These are phyloP conservation scores for Lutjanus erythropterus DNA, from an alignment of 2,113 vertebrate species.

Conservation along the genomic window DNA sequence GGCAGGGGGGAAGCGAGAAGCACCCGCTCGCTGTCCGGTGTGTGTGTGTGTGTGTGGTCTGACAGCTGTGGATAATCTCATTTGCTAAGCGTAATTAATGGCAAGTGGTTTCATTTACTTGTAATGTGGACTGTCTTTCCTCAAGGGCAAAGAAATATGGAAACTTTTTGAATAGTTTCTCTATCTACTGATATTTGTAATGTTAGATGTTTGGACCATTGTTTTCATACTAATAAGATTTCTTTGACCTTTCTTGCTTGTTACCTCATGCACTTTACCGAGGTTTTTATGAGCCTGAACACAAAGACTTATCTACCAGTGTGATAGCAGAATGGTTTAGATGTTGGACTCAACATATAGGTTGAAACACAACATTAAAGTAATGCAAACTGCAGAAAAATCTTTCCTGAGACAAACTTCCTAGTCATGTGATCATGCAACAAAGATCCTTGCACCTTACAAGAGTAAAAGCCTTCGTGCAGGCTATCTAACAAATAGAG, in stretches of 20 bases:
- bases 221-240: not conserved
- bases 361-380: no score
- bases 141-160: slow-evolving; percentile 70
- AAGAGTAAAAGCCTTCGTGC: no score
- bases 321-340: no score
- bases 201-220: not conserved
- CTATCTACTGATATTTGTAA: not conserved
- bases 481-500: no score
- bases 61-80: slow-evolving; percentile 79
- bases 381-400: no score
- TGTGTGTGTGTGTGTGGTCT: slow-evolving; percentile 55
- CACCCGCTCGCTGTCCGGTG: slow-evolving; percentile 31
- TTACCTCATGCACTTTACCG: not conserved
- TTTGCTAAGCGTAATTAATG: slow-evolving; percentile 74
- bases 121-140: slow-evolving; percentile 60
- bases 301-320: not conserved
- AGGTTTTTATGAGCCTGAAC: not conserved
- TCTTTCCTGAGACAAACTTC: no score
- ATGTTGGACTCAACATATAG: no score
- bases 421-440: no score
- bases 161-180: slow-evolving; percentile 53
- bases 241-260: not conserved
- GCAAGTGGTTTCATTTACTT: slow-evolving; percentile 63
- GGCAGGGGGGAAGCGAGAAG: slow-evolving; percentile 39
- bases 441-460: no score